Percentiles rank a stretch among this genome's conserved stretches.
These are phyloP conservation scores for Calosoma granatense DNA, from an alignment of 1,140 invertebrate species.

Conservation along the genomic window DNA sequence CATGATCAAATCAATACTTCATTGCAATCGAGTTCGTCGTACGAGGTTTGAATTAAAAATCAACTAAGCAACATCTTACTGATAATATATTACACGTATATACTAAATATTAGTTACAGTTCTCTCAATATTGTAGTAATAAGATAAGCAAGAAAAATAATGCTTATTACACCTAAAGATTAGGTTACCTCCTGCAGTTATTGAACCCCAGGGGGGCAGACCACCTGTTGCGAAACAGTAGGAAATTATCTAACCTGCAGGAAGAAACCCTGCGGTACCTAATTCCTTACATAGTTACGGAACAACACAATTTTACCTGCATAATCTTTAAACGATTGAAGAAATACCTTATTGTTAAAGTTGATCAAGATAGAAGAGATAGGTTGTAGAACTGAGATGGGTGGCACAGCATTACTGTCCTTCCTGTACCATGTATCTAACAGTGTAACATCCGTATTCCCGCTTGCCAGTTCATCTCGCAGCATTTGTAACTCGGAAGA, in stretches of 20 bases:
- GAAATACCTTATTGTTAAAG: conserved; percentile 94
- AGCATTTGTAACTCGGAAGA: conserved; percentile 85
- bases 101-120: too few species aligned
- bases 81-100: background rate
- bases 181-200: too few species aligned
- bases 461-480: conserved; percentile 67
- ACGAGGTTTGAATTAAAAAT: background rate
- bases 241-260: too few species aligned
- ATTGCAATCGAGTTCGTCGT: conserved; percentile 8
- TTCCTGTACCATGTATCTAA: conserved; percentile 94
- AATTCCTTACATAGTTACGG: too few species aligned
- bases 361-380: conserved; percentile 95
- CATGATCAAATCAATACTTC: conserved; percentile 12
- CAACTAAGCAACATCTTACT: background rate
- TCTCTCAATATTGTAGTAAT: too few species aligned
- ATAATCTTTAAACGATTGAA: too few species aligned
- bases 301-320: too few species aligned
- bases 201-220: too few species aligned
- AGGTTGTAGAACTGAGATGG: conserved; percentile 88
- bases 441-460: conserved; percentile 69
- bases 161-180: too few species aligned
- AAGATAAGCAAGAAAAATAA: too few species aligned
- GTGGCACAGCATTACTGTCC: conserved; percentile 89
- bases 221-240: too few species aligned
- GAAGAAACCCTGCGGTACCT: too few species aligned